Percentiles rank a stretch among this genome's conserved stretches.
Conservation (phyloP, 2,888 invertebrate genomes). For the Eristalis intricaria region DNA sequence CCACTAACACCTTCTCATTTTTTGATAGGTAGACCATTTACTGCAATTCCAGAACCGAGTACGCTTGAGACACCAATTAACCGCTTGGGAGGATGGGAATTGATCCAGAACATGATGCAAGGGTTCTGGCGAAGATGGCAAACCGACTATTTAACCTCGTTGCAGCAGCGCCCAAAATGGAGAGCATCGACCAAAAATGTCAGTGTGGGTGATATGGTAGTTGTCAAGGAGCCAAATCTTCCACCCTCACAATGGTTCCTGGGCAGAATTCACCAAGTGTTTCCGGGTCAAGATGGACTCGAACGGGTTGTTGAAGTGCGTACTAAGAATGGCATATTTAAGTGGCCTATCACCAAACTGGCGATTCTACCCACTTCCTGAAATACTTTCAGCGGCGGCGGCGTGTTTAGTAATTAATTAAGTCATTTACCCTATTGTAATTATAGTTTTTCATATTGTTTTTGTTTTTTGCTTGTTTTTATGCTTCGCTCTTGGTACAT, state of each 20-base stretch:
- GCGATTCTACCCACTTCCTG: too few species aligned
- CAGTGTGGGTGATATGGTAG: conserved; percentile 21
- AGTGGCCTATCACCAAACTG: too few species aligned
- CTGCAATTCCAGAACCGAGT: conserved; percentile 2
- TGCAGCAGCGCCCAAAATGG: conserved; percentile 37
- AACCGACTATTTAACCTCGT: too few species aligned
- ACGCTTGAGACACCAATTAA: neutral
- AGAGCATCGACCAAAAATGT: neutral
- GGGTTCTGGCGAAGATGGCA: conserved; percentile 52
- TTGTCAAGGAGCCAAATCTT: conserved; percentile 42
- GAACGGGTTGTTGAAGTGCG: too few species aligned
- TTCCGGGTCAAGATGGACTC: conserved; percentile 46
- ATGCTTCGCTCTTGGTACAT: neutral
- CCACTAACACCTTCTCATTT: neutral
- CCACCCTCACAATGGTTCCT: conserved; percentile 46
- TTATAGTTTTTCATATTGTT: neutral
- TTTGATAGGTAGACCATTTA: neutral
- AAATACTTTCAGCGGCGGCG: too few species aligned
- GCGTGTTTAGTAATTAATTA: too few species aligned
- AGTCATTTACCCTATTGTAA: too few species aligned
- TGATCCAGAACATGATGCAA: conserved; percentile 13
- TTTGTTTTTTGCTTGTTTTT: neutral
- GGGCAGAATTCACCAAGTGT: conserved; percentile 38
- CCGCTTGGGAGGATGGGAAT: conserved; percentile 11
- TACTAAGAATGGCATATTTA: too few species aligned